phyloP scores from a whole-genome alignment of 2,113 vertebrate species.

The Alces alces region DNA sequence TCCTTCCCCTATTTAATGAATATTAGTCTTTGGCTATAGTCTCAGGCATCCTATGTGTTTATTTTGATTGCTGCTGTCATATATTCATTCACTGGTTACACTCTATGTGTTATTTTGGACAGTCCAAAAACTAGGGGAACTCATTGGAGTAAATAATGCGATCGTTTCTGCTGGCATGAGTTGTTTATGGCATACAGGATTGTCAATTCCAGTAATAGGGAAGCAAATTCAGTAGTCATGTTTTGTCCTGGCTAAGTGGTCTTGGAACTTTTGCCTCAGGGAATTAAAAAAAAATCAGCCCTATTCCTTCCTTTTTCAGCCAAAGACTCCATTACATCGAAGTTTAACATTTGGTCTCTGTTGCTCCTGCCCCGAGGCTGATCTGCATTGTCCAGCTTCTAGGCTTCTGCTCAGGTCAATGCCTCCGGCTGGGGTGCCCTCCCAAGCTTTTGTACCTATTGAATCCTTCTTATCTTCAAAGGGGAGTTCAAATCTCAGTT shows the following conservation, averaged over 20 bases:
- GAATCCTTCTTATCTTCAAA: background rate
- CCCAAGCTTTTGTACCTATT: background rate
- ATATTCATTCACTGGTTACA: background rate
- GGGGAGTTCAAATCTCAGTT: background rate
- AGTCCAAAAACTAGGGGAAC: background rate
- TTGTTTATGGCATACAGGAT: background rate
- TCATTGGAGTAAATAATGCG: background rate
- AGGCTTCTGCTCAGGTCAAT: background rate
- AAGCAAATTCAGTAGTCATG: background rate
- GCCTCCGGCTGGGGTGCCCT: background rate
- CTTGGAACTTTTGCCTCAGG: background rate
- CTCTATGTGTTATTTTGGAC: background rate
- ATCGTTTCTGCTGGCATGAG: background rate
- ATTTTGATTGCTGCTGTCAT: constrained; percentile 25
- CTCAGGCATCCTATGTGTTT: background rate
- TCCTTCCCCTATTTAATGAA: background rate
- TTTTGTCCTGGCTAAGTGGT: background rate
- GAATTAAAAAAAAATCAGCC: background rate
- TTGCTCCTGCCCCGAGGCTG: background rate
- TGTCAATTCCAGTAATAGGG: background rate
- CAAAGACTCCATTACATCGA: background rate
- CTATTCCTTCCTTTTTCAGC: background rate
- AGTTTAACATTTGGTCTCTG: background rate
- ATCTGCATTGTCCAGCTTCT: background rate
- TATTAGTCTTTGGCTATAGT: background rate